Evolutionary conservation across 2,113 vertebrate species (phyloP).

Genomic region (Arvicanthis niloticus): DNA sequence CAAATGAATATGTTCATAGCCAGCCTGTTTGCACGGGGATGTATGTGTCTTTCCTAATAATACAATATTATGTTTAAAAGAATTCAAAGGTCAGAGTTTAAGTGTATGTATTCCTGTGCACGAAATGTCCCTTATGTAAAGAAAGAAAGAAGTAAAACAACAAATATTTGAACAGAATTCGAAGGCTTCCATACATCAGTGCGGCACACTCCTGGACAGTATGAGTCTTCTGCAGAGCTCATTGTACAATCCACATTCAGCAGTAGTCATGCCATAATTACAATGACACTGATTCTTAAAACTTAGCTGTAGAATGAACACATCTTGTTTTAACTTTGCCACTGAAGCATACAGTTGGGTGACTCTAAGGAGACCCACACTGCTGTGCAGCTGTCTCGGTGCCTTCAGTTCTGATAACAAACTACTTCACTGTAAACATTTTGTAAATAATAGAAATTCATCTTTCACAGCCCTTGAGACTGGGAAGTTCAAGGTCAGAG

Average conservation of each 20-base stretch:
- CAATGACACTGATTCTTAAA: background rate
- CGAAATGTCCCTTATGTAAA: background rate
- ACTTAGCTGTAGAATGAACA: background rate
- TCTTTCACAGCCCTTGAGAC: background rate
- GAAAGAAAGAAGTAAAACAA: background rate
- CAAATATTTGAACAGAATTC: slow-evolving; percentile 34
- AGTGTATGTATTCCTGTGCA: background rate
- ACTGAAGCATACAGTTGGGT: background rate
- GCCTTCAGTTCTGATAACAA: background rate
- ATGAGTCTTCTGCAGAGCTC: background rate
- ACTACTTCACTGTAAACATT: background rate
- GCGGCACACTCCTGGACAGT: background rate
- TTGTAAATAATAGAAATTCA: background rate
- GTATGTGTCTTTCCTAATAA: slow-evolving; percentile 37
- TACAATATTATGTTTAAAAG: background rate
- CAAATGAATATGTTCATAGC: background rate
- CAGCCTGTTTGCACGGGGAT: slow-evolving; percentile 1
- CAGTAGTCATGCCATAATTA: background rate
- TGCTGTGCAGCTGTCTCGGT: background rate
- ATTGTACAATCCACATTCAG: background rate
- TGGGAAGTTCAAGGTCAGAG: background rate
- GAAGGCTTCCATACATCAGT: background rate
- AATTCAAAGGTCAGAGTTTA: slow-evolving; percentile 21
- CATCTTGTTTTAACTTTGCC: background rate
- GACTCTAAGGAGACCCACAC: background rate